Conservation (phyloP, 2,888 invertebrate species). For the Antitype chi region DNA sequence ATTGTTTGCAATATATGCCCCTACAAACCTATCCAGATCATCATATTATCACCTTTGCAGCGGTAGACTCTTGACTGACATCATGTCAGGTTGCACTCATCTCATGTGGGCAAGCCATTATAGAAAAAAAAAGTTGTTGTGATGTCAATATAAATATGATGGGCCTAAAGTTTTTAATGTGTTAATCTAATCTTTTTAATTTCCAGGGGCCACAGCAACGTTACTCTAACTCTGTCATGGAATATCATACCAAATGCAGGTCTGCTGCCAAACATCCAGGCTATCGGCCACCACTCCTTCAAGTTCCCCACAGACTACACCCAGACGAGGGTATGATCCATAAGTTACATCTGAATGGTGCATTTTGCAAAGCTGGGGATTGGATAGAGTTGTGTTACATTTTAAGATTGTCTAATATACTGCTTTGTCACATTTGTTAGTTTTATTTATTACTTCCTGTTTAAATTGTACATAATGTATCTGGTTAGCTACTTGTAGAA, state of each 20-base stretch:
- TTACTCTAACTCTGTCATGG: slow-evolving; percentile 98
- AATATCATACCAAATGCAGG: slow-evolving; percentile 99
- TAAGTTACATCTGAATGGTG: slow-evolving; percentile 68
- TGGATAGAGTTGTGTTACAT: slow-evolving; percentile 65
- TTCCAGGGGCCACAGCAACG: slow-evolving; percentile 97
- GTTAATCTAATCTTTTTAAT: slow-evolving; percentile 62
- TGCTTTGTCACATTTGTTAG: slow-evolving; percentile 68
- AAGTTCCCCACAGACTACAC: slow-evolving; percentile 98
- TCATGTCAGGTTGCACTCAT: background rate
- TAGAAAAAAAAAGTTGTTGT: no score
- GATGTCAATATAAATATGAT: background rate
- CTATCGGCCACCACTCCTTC: slow-evolving; percentile 96
- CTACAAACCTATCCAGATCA: background rate
- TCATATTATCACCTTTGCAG: background rate
- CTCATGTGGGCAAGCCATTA: no score
- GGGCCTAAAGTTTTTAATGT: background rate
- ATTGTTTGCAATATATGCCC: background rate
- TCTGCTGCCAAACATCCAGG: slow-evolving; percentile 96
- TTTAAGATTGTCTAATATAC: slow-evolving; percentile 75
- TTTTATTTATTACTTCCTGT: slow-evolving; percentile 68
- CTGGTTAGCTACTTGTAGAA: slow-evolving; percentile 9
- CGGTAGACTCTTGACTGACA: background rate
- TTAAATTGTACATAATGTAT: slow-evolving; percentile 45
- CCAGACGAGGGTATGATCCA: slow-evolving; percentile 88
- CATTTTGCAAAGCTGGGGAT: slow-evolving; percentile 61